These are phyloP conservation scores for Centropristis striata DNA, from an alignment of 2,113 vertebrate genomes.

Conservation along the genomic window DNA sequence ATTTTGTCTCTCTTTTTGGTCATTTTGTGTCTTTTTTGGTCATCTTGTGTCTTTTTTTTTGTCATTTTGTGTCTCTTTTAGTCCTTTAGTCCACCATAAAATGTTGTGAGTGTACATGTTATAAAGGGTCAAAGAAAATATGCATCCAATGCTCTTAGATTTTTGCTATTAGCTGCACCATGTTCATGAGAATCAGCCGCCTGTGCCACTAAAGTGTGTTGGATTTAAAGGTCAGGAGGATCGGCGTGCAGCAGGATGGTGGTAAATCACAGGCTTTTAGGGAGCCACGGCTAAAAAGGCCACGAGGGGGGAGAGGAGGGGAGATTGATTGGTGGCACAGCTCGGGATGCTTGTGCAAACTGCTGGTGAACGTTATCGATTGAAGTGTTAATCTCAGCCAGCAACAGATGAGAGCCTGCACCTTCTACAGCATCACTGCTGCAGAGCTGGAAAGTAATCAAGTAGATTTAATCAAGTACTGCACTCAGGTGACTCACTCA, in stretches of 20 bases:
- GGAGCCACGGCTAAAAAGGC: conserved; percentile 27
- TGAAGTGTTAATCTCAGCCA: neutral
- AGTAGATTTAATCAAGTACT: neutral
- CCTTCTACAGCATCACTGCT: neutral
- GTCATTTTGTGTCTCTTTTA: too few species aligned
- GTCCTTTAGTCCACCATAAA: too few species aligned
- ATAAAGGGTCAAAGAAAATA: too few species aligned
- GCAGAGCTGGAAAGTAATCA: neutral
- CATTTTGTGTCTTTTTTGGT: too few species aligned
- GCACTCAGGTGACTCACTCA: too few species aligned
- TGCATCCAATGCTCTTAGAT: too few species aligned
- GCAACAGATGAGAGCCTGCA: neutral
- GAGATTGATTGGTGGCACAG: conserved; percentile 5
- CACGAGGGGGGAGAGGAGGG: neutral
- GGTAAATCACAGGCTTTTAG: conserved; percentile 36
- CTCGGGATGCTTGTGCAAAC: neutral
- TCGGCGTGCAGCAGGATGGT: conserved; percentile 1
- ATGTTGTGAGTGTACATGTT: too few species aligned
- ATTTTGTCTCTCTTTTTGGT: too few species aligned
- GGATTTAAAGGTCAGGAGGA: conserved; percentile 48
- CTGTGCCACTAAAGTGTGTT: conserved; percentile 14
- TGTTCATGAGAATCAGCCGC: too few species aligned
- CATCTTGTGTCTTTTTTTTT: too few species aligned
- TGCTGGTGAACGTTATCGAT: neutral
- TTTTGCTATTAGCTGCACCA: too few species aligned